A percentile compares a stretch with the other conserved stretches of the same genome.
Evolutionary conservation across 1,140 invertebrate genomes (phyloP).

Genomic region (Agrypnia vestita): DNA sequence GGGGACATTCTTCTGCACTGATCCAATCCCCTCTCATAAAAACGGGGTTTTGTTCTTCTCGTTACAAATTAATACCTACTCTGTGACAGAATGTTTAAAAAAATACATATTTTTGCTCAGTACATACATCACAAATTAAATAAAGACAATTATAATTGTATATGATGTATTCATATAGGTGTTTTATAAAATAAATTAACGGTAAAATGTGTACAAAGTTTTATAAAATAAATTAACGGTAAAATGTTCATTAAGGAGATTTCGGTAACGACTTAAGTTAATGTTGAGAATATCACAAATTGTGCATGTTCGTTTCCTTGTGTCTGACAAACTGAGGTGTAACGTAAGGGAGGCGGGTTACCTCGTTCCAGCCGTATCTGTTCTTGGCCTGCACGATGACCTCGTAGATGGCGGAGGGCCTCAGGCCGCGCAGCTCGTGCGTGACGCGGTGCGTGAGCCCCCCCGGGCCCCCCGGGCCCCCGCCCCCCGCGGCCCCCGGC

Average conservation of each 20-base stretch:
- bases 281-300: not conserved
- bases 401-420: conserved; percentile 79
- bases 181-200: not conserved
- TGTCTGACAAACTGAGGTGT: not conserved
- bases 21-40: too few relatives aligned
- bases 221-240: conserved; percentile 11
- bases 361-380: conserved; percentile 82
- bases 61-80: too few relatives aligned
- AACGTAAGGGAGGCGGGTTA: conserved; percentile 55
- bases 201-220: not conserved
- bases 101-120: too few relatives aligned
- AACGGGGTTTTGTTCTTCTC: too few relatives aligned
- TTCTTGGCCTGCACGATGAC: conserved; percentile 82
- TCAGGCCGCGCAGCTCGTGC: conserved; percentile 73
- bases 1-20: too few relatives aligned
- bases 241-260: too few relatives aligned
- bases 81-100: too few relatives aligned
- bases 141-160: too few relatives aligned
- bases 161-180: too few relatives aligned
- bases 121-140: too few relatives aligned
- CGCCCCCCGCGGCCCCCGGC: conserved; percentile 36
- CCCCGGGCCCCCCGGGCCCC: conserved; percentile 61
- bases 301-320: not conserved
- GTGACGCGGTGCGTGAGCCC: conserved; percentile 65
- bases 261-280: too few relatives aligned